These are phyloP conservation scores for Xyrichtys novacula DNA, from an alignment of 2,797 vertebrate genomes.

Conservation along the genomic window DNA sequence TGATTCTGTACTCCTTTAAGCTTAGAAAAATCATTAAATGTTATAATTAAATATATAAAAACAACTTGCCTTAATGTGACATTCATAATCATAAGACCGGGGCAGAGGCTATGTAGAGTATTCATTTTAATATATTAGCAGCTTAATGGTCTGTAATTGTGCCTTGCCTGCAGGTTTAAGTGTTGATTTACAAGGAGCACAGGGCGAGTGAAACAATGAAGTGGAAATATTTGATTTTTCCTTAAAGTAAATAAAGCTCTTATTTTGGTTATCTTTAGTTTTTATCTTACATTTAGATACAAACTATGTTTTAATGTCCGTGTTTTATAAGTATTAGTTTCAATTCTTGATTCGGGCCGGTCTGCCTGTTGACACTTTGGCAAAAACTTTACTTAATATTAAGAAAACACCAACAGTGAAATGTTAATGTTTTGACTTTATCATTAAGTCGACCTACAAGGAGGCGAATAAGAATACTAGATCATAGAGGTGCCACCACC, in stretches of 20 bases:
- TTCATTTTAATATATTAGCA: slow-evolving; percentile 39
- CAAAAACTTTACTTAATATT: too few relatives aligned
- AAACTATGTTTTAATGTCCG: too few relatives aligned
- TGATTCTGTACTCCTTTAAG: slow-evolving; percentile 52
- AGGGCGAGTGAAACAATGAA: slow-evolving; percentile 12
- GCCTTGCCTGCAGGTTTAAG: slow-evolving; percentile 6
- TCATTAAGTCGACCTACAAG: too few relatives aligned
- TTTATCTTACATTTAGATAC: too few relatives aligned
- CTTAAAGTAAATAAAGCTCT: not conserved
- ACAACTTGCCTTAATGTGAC: slow-evolving; percentile 32
- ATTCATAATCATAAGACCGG: slow-evolving; percentile 40
- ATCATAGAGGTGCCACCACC: too few relatives aligned
- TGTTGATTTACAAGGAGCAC: slow-evolving; percentile 14
- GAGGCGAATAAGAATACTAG: too few relatives aligned
- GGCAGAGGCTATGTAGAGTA: slow-evolving; percentile 1
- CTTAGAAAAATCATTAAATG: slow-evolving; percentile 53
- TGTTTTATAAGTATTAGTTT: too few relatives aligned
- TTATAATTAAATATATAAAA: slow-evolving; percentile 46
- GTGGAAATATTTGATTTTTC: not conserved
- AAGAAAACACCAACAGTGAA: too few relatives aligned
- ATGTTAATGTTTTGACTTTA: too few relatives aligned
- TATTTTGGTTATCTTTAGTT: not conserved
- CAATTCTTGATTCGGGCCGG: too few relatives aligned
- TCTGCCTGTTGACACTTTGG: too few relatives aligned
- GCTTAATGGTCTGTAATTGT: slow-evolving; percentile 37